Evolutionary conservation across 2,888 invertebrate genomes (phyloP), one percentile per base, ranked within the genome.

Genomic region (Drosophila nr. fundita): DNA sequence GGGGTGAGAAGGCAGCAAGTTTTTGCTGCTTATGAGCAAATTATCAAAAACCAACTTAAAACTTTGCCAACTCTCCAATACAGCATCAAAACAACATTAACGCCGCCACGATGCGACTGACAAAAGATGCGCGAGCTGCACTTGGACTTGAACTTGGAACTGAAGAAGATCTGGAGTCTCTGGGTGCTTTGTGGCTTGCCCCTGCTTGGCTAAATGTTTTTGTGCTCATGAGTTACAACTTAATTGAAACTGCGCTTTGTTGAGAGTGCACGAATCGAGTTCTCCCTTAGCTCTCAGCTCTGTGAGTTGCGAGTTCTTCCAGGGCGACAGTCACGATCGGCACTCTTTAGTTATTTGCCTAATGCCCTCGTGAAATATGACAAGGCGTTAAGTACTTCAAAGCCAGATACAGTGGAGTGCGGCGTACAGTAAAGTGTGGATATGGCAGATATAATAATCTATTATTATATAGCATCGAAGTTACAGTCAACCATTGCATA

Each of bases 341-440:
- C 69, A 68, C 85, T 76, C 87, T 82, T 83, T 85, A 53, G 71
- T 78, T 79, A 82, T 83, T 80, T 77, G 72, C 78, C 73, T 90
- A 88, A 87, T 87, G 82, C 78, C 64, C 76, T 62, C 66, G 73
- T 84, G 86, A 86, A 89, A 91, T 82, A 90, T 91, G 89, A 90
- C 82, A 82, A 91, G 87, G 92, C 91, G 92, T 91, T 91, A 91
- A 91, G 91, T 91, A 87, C 89, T 85, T 84, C 76, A 75, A 61
- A 79, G 78, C 82, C 80, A 82, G 74, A 42, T 48, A 72, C 80
- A 79, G 77, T 83, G 82, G 66, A 61, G 40, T 40, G 13, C 13
- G n/a, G 5, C 13, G 6, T n/a, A 40, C n/a, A 40, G 18, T n/a
- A 10, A 10, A 40, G 40, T 40, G n/a, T 10, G 10, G 4, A 15